Evolutionary conservation across 2,113 vertebrate species (phyloP), one percentile per base, ranked within the genome.

Genomic region (Pangasianodon gigas): DNA sequence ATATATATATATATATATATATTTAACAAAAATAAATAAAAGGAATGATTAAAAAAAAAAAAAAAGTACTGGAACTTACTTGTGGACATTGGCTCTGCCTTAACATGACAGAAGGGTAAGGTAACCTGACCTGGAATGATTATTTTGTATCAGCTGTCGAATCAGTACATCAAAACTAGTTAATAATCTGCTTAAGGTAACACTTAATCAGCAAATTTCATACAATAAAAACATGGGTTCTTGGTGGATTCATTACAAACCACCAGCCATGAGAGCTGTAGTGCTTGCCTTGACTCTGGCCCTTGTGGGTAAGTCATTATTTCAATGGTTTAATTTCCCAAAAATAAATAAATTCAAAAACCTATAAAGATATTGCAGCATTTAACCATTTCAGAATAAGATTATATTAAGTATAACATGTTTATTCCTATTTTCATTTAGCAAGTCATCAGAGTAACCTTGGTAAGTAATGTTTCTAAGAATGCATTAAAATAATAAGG

Each of bases 241-340:
- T 19, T 71, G 29, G 65, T 85, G 65, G 16, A 69, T 83, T 9
- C 6, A 41, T 80, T 79, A 95, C 94, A 93, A n/a, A 90, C 41
- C 90, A 89, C 85, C 92, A 93, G 92, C 89, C 93, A 98, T 98
- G 97, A 97, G 93, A 95, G 95, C 87, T 82, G 93, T 97, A 92
- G 85, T 96, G 87, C 94, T 98, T 41, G 93, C 94, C 41, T 91
- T 98, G 90, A 91, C 84, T 79, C 88, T 98, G 92, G 95, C 96
- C 93, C 91, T 97, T 10, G 97, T 95, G 94, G 96, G 97, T 97
- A 94, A 97, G 97, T 93, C 62, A 37, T 85, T 4, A 48, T 21
- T 16, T 32, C 14, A 93, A 85, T 0, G 1, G 10, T n/a, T n/a
- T 10, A n/a, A 32, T 67, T 65, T 62, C 2, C 24, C 4, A 60